phyloP scores from a whole-genome alignment of 2,113 vertebrate species.

The Corydoras sp. region DNA sequence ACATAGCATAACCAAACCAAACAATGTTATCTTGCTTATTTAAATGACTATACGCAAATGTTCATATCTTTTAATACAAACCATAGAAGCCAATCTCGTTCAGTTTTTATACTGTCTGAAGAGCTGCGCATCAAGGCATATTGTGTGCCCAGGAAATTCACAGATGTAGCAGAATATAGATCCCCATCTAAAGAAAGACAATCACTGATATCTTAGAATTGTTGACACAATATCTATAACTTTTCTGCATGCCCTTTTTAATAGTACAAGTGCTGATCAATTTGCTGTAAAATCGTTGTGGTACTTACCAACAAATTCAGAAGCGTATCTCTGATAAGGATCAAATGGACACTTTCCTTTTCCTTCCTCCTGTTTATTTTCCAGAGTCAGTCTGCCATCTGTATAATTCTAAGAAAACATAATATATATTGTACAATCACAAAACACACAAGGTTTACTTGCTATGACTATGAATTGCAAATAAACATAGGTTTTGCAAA shows the following conservation, averaged over 20 bases:
- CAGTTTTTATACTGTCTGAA: constrained; percentile 59
- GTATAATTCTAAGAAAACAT: constrained; percentile 51
- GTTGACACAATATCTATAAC: too few relatives aligned
- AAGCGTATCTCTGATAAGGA: constrained; percentile 61
- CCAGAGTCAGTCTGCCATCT: constrained; percentile 52
- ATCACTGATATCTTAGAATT: too few relatives aligned
- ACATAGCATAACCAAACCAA: too few relatives aligned
- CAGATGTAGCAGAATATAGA: constrained; percentile 73
- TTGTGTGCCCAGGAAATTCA: constrained; percentile 75
- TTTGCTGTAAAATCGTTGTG: too few relatives aligned
- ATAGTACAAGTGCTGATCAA: too few relatives aligned
- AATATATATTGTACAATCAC: background rate
- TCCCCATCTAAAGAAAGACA: constrained; percentile 52
- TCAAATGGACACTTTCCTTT: constrained; percentile 73
- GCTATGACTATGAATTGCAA: too few relatives aligned
- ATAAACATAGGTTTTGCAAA: too few relatives aligned
- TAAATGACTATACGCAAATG: too few relatives aligned
- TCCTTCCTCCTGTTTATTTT: constrained; percentile 54
- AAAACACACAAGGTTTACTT: too few relatives aligned
- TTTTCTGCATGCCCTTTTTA: too few relatives aligned
- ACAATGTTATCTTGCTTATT: too few relatives aligned
- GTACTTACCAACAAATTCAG: constrained; percentile 67
- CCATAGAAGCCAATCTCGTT: constrained; percentile 72
- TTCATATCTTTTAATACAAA: constrained; percentile 29
- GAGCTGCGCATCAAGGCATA: constrained; percentile 61